Conservation (phyloP, 2,888 invertebrate species). For the Microdon myrmicae region DNA sequence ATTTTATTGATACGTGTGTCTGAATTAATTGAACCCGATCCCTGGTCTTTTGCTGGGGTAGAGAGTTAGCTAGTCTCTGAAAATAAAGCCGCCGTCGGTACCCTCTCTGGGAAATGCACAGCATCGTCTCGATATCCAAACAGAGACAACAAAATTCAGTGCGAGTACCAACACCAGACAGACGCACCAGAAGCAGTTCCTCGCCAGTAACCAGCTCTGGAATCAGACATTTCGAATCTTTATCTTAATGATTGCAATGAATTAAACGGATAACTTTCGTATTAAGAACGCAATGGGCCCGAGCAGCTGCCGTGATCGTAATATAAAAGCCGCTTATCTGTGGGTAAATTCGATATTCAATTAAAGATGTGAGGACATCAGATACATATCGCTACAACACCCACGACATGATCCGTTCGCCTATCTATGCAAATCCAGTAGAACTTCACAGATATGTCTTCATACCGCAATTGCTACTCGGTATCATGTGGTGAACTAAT, state of each 20-base stretch:
- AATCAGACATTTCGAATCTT: slow-evolving; percentile 29
- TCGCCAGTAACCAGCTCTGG: too few relatives aligned
- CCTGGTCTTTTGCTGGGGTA: too few relatives aligned
- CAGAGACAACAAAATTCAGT: too few relatives aligned
- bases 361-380: slow-evolving; percentile 37
- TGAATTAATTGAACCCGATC: slow-evolving; percentile 48
- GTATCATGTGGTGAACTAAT: not conserved
- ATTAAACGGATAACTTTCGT: slow-evolving; percentile 47
- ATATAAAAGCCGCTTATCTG: slow-evolving; percentile 26
- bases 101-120: slow-evolving; percentile 35
- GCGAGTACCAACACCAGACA: too few relatives aligned
- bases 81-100: slow-evolving; percentile 23
- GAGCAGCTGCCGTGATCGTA: slow-evolving; percentile 21
- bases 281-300: slow-evolving; percentile 39
- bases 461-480: slow-evolving; percentile 10
- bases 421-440: slow-evolving; percentile 41
- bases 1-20: slow-evolving; percentile 52
- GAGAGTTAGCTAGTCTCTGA: too few relatives aligned
- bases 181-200: too few relatives aligned
- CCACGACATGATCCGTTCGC: slow-evolving; percentile 41
- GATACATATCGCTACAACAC: slow-evolving; percentile 37
- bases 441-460: slow-evolving; percentile 19
- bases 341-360: slow-evolving; percentile 42
- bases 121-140: too few relatives aligned
- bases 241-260: slow-evolving; percentile 51